Conservation (phyloP, 1,140 invertebrate genomes). For the Pseudobourletiella spinata region DNA sequence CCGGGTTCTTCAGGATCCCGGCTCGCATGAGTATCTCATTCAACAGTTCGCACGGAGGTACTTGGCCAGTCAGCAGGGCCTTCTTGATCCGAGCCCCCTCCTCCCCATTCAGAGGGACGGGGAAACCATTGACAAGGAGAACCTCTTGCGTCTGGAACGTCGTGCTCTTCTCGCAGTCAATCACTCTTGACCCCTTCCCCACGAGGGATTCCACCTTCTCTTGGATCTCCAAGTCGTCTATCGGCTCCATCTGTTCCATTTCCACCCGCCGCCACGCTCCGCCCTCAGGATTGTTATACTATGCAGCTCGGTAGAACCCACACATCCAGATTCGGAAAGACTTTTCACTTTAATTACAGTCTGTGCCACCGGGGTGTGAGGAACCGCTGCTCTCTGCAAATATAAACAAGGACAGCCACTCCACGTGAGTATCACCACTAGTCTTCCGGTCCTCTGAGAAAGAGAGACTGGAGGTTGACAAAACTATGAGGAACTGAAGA, state of each 20-base stretch:
- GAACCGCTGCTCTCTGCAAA: too few species aligned
- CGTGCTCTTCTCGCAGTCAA: slow-evolving; percentile 66
- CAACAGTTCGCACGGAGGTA: slow-evolving; percentile 55
- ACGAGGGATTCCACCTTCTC: slow-evolving; percentile 67
- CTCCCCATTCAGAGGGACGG: slow-evolving; percentile 57
- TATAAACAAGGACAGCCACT: too few species aligned
- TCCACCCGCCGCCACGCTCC: too few species aligned
- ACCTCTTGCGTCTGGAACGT: slow-evolving; percentile 63
- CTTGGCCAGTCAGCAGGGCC: slow-evolving; percentile 11
- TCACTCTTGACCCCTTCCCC: slow-evolving; percentile 61
- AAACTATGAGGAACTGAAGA: too few species aligned
- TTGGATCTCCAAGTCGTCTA: slow-evolving; percentile 65
- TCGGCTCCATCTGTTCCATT: slow-evolving; percentile 40
- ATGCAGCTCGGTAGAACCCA: too few species aligned
- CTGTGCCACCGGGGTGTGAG: too few species aligned
- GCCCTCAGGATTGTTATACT: too few species aligned
- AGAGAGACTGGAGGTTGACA: too few species aligned
- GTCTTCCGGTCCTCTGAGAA: too few species aligned
- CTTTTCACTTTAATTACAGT: too few species aligned
- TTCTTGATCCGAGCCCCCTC: slow-evolving; percentile 46
- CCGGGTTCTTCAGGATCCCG: slow-evolving; percentile 57
- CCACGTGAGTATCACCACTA: too few species aligned
- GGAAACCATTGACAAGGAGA: slow-evolving; percentile 62
- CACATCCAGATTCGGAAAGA: too few species aligned
- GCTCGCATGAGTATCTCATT: slow-evolving; percentile 60